phyloP scores from a whole-genome alignment of 2,888 invertebrate genomes.

The Timandra comae region DNA sequence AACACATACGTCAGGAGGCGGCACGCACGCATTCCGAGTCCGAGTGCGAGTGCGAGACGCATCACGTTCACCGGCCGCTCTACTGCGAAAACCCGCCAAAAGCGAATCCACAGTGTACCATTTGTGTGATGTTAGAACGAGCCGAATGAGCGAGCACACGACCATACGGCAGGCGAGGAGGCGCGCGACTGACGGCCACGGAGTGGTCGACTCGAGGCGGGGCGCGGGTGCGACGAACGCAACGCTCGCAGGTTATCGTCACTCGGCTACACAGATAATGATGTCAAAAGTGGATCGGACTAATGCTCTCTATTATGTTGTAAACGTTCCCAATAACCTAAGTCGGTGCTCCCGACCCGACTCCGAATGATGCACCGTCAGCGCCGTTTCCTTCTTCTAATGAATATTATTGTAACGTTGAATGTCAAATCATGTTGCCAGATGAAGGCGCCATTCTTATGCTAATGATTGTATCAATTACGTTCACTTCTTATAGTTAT shows the following conservation, averaged over 20 bases:
- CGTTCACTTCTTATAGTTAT: slow-evolving; percentile 35
- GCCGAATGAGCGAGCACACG: slow-evolving; percentile 36
- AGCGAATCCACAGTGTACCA: slow-evolving; percentile 56
- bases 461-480: slow-evolving; percentile 43
- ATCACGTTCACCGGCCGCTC: slow-evolving; percentile 50
- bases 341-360: slow-evolving; percentile 23
- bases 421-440: slow-evolving; percentile 33
- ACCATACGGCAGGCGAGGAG: slow-evolving; percentile 47
- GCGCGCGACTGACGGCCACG: slow-evolving; percentile 59
- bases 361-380: slow-evolving; percentile 46
- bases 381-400: slow-evolving; percentile 28
- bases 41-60: slow-evolving; percentile 52
- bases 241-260: slow-evolving; percentile 72
- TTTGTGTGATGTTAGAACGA: slow-evolving; percentile 28
- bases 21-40: slow-evolving; percentile 61
- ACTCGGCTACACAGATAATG: slow-evolving; percentile 72
- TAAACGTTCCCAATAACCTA: slow-evolving; percentile 57
- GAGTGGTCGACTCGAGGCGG: slow-evolving; percentile 33
- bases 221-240: slow-evolving; percentile 62
- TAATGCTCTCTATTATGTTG: slow-evolving; percentile 72
- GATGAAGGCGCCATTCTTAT: slow-evolving; percentile 32
- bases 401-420: slow-evolving; percentile 25
- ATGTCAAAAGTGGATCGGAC: slow-evolving; percentile 76
- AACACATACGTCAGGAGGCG: slow-evolving; percentile 46
- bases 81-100: slow-evolving; percentile 69